Base-by-base conservation (phyloP, 2,797 vertebrate genomes). In the Clarias fuscus region DNA sequence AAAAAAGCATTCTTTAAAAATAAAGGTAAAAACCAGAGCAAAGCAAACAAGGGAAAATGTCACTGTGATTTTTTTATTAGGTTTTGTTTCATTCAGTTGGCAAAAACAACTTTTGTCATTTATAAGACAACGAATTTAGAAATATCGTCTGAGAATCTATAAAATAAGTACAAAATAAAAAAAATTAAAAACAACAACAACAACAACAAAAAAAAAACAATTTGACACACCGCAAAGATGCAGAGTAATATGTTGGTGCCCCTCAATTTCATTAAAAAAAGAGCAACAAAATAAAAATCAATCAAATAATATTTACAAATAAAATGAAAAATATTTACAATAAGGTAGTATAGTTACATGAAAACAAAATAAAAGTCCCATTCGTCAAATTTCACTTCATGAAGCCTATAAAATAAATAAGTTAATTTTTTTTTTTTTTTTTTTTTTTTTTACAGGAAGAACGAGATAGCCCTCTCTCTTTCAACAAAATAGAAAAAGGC, bases 321-420 rank as follows among this genome's bases (percentile, higher is more conserved):
- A 37, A 82, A 96, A 96, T 95, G 93, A 93, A 90, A 91, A 87
- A 90, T 99, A 99, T 99, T 96, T 99, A 99, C 98, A 96, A 96
- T 96, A 96, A 95, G 95, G 95, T 95, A 95, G 95, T 94, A 95
- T 92, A 95, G 93, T 93, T 95, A 92, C 92, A 93, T 90, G 90
- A 89, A 90, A 40, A 92, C 93, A 89, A 91, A 67, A 73, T 76
- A 92, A 92, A 93, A 86, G 86, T 92, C 89, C 91, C 91, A 92
- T 93, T 89, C 92, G 90, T 93, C 91, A 91, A 91, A 93, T 93
- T 93, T 93, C 91, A 91, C 91, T 93, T 94, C 93, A 90, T 89
- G 93, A 94, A 93, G 95, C 90, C 92, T 93, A 92, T 93, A 90
- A 93, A 95, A 95, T 95, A 95, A 95, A 95, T 95, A 94, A 88